A percentile compares a stretch with the other conserved stretches of the same genome.
phyloP scores from a whole-genome alignment of 2,888 invertebrate genomes.

The Microplitis manilae region DNA sequence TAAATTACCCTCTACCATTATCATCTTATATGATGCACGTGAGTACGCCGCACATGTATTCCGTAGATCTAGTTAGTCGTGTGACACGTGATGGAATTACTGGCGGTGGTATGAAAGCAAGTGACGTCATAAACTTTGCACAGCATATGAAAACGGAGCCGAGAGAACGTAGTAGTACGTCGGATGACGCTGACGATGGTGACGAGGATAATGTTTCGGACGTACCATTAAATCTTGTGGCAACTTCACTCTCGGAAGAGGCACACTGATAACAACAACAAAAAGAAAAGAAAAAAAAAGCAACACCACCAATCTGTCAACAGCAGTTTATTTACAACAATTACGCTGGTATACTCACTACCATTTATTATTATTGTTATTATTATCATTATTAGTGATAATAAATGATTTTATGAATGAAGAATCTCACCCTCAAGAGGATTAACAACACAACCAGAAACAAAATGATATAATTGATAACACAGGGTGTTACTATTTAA shows the following conservation, averaged over 20 bases:
- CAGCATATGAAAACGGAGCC: conserved; percentile 65
- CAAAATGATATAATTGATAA: conserved; percentile 1
- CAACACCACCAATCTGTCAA: background rate
- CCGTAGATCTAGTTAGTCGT: conserved; percentile 53
- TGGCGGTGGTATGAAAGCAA: conserved; percentile 40
- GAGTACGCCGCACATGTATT: conserved; percentile 59
- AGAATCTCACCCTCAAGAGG: background rate
- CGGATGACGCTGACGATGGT: conserved; percentile 68
- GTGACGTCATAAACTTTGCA: conserved; percentile 52
- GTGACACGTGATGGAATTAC: conserved; percentile 45
- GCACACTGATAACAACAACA: conserved; percentile 72
- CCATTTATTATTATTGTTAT: conserved; percentile 18
- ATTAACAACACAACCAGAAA: background rate
- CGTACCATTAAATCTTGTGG: conserved; percentile 80
- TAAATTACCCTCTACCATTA: conserved; percentile 66
- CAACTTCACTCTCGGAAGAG: conserved; percentile 79
- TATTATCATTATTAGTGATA: conserved; percentile 11
- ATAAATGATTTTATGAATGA: background rate
- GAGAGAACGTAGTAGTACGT: conserved; percentile 58
- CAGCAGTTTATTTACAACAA: background rate
- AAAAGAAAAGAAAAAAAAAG: background rate
- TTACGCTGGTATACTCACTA: conserved; percentile 7
- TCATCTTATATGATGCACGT: conserved; percentile 69
- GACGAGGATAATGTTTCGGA: conserved; percentile 75
- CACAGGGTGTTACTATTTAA: background rate